A percentile compares a stretch with the other conserved stretches of the same genome.
These are phyloP conservation scores for Aromia moschata DNA, from an alignment of 2,888 invertebrate species.

Conservation along the genomic window DNA sequence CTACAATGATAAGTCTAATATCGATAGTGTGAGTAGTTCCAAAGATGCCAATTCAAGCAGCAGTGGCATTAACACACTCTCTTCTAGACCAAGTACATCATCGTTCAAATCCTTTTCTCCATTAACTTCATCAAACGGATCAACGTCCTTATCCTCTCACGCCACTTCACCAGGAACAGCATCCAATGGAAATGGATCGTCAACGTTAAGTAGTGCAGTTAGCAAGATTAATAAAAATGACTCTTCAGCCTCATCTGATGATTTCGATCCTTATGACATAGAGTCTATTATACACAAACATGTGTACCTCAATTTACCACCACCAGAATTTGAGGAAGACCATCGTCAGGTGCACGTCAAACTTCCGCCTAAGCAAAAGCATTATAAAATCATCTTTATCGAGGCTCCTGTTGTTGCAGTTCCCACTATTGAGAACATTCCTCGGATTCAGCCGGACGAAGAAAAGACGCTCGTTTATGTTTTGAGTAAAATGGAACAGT, in stretches of 20 bases:
- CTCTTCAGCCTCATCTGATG: no score
- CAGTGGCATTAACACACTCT: not conserved
- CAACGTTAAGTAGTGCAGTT: no score
- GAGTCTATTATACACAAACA: not conserved
- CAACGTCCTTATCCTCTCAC: not conserved
- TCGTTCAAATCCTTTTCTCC: not conserved
- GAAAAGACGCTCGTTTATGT: constrained; percentile 90
- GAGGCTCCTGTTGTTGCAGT: constrained; percentile 31
- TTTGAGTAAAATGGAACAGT: constrained; percentile 85
- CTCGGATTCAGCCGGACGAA: constrained; percentile 70
- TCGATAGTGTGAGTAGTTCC: not conserved
- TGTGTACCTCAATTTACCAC: constrained; percentile 8
- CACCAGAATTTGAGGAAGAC: not conserved
- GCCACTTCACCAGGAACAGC: no score
- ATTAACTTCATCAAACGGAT: no score
- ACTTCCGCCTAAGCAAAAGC: constrained; percentile 1
- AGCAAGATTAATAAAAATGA: no score
- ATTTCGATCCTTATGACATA: no score
- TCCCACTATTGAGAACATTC: not conserved
- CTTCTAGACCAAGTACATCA: not conserved
- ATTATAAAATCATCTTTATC: constrained; percentile 41
- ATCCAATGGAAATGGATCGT: not conserved
- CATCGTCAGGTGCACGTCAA: not conserved
- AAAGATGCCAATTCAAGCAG: not conserved
- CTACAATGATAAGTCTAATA: no score